These are phyloP conservation scores for Trissoscelio sp. DNA, from an alignment of 2,888 invertebrate genomes.

Conservation along the genomic window DNA sequence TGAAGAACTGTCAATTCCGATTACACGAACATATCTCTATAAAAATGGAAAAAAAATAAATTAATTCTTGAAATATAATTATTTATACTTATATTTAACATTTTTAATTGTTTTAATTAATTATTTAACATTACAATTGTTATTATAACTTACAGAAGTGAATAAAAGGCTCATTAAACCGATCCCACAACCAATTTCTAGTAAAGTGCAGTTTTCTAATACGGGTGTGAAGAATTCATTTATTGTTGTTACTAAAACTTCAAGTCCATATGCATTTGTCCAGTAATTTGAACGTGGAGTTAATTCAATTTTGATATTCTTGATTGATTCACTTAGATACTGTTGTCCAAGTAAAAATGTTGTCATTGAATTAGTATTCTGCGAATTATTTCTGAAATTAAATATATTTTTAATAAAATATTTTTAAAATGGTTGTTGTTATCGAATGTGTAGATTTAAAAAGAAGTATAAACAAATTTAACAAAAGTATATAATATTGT, in stretches of 20 bases:
- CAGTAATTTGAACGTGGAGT: constrained; percentile 81
- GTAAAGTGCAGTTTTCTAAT: constrained; percentile 73
- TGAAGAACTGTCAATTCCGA: constrained; percentile 79
- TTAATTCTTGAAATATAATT: constrained; percentile 3
- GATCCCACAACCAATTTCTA: constrained; percentile 81
- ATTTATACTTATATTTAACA: background rate
- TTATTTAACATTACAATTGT: background rate
- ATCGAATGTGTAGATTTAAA: no score
- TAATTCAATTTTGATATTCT: constrained; percentile 78
- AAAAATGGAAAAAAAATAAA: no score
- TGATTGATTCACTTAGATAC: constrained; percentile 78
- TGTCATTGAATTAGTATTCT: constrained; percentile 40
- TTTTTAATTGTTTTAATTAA: no score
- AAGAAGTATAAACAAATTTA: no score
- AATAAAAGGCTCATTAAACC: constrained; percentile 80
- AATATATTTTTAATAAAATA: constrained; percentile 7
- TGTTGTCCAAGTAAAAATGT: constrained; percentile 77
- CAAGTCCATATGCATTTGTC: constrained; percentile 79
- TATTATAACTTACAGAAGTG: constrained; percentile 76
- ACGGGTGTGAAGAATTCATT: constrained; percentile 76
- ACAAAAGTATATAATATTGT: no score
- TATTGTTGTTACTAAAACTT: constrained; percentile 77
- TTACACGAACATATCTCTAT: constrained; percentile 73
- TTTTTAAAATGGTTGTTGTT: no score
- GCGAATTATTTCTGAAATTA: constrained; percentile 17